These are phyloP conservation scores for Crocidura indochinensis DNA, from an alignment of 2,797 vertebrate species.

Conservation along the genomic window DNA sequence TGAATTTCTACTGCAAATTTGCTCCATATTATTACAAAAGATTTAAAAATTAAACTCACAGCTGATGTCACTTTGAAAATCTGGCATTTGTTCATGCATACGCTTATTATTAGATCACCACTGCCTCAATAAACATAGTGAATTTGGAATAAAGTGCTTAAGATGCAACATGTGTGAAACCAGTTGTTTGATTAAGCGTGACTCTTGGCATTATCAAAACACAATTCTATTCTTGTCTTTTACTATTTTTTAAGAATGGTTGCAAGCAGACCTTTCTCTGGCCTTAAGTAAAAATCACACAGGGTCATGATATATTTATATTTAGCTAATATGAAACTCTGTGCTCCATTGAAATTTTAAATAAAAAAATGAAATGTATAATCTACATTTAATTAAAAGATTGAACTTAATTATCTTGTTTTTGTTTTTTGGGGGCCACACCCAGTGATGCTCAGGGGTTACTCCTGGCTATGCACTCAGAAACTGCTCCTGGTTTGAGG, in stretches of 20 bases:
- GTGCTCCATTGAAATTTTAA: neutral
- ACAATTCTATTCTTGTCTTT: slow-evolving; percentile 11
- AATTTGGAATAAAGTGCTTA: slow-evolving; percentile 71
- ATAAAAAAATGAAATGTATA: neutral
- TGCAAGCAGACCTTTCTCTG: neutral
- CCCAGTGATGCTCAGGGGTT: no score
- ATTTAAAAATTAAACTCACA: slow-evolving; percentile 73
- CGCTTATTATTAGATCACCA: slow-evolving; percentile 45
- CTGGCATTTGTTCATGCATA: neutral
- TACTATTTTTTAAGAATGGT: slow-evolving; percentile 23
- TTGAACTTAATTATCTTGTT: neutral
- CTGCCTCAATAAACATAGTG: slow-evolving; percentile 60
- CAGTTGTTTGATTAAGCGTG: slow-evolving; percentile 31
- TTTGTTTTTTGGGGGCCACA: no score
- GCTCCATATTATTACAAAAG: slow-evolving; percentile 61
- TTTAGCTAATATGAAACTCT: neutral
- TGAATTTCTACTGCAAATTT: slow-evolving; percentile 62
- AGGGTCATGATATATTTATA: neutral
- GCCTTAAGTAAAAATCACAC: neutral
- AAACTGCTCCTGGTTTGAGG: no score
- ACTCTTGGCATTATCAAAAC: slow-evolving; percentile 38
- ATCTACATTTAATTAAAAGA: neutral
- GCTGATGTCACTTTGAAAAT: slow-evolving; percentile 60
- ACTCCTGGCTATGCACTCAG: no score
- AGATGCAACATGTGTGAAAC: slow-evolving; percentile 68